Evolutionary conservation across 2,113 vertebrate genomes (phyloP).

Genomic region (Anser brachyrhynchus): DNA sequence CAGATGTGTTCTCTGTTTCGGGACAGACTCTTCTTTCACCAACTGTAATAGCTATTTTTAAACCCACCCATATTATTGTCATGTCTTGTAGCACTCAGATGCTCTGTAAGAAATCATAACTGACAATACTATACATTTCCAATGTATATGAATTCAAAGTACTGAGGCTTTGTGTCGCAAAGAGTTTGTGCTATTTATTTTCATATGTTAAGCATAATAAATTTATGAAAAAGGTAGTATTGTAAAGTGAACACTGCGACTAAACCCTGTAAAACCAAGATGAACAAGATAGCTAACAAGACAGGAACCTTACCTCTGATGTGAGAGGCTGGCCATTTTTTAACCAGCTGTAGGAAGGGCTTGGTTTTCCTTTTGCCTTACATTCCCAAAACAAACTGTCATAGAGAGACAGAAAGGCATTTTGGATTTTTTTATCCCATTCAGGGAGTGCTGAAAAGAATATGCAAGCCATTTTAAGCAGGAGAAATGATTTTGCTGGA

Average conservation of each 20-base stretch:
- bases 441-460: constrained; percentile 76
- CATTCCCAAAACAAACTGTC: constrained; percentile 89
- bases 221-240: not conserved
- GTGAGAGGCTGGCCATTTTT: constrained; percentile 83
- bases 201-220: not conserved
- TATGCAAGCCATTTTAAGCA: constrained; percentile 17
- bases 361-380: constrained; percentile 84
- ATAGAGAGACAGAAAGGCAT: constrained; percentile 84
- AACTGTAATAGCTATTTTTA: not conserved
- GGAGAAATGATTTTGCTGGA: not conserved
- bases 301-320: constrained; percentile 74
- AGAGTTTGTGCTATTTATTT: not conserved
- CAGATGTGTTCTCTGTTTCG: not conserved
- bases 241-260: not conserved
- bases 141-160: not conserved
- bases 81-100: not conserved
- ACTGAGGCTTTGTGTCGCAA: not conserved
- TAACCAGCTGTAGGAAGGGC: constrained; percentile 85
- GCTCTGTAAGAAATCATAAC: not conserved
- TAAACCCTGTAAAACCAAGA: not conserved
- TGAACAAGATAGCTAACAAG: not conserved
- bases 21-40: not conserved
- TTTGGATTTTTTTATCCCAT: constrained; percentile 86
- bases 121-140: not conserved
- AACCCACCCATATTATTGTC: not conserved